These are phyloP conservation scores for Leptobrachium leishanense DNA, from an alignment of 2,113 vertebrate genomes.

Conservation along the genomic window DNA sequence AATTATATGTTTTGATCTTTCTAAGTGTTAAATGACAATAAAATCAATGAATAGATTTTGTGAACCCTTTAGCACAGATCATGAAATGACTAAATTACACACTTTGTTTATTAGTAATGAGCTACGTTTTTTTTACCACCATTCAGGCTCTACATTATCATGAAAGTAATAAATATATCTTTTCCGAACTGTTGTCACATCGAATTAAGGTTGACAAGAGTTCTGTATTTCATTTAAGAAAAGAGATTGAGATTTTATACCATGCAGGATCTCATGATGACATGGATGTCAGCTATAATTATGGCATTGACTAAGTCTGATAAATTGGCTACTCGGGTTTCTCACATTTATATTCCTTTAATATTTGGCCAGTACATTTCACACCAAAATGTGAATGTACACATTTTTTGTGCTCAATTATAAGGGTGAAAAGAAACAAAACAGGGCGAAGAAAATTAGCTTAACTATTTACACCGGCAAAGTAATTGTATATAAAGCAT, in stretches of 20 bases:
- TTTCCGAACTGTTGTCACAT: constrained; percentile 4
- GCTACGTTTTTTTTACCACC: neutral
- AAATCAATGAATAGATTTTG: neutral
- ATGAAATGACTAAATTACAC: neutral
- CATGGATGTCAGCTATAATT: constrained; percentile 41
- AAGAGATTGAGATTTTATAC: constrained; percentile 11
- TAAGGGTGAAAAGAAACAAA: constrained; percentile 4
- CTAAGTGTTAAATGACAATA: no score
- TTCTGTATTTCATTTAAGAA: constrained; percentile 4
- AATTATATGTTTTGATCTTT: no score
- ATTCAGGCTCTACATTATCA: constrained; percentile 7
- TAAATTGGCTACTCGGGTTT: constrained; percentile 10
- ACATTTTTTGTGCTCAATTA: neutral
- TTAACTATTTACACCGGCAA: neutral
- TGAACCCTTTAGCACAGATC: neutral
- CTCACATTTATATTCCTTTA: constrained; percentile 41
- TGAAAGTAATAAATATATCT: constrained; percentile 5
- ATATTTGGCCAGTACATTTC: constrained; percentile 34
- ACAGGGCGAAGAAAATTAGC: constrained; percentile 21
- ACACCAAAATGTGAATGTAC: constrained; percentile 33
- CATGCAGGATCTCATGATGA: constrained; percentile 16
- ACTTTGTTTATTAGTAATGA: neutral
- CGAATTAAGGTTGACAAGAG: constrained; percentile 21
- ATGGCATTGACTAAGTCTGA: constrained; percentile 12
- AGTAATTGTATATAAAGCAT: constrained; percentile 7